Base-by-base conservation (phyloP, 2,888 invertebrate species). In the Petrophora chlorosata region DNA sequence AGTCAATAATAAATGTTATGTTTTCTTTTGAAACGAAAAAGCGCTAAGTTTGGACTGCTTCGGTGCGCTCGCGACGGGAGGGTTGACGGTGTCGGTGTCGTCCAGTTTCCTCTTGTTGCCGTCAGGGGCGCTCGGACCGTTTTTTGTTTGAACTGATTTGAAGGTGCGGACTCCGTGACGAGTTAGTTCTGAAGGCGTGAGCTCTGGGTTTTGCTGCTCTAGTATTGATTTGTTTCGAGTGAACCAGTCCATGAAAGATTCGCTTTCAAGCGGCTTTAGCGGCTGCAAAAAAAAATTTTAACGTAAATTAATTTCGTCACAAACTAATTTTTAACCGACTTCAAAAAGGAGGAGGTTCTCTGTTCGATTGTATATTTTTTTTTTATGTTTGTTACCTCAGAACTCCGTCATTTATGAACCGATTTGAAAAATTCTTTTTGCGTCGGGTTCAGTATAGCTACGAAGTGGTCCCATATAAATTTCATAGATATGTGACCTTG, bases 171-270 rank as follows among this genome's bases (percentile, higher is more conserved):
- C 85, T 3, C 91, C 92, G 3, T 89, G 74, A 49, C 92, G 92
- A 0, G 92, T 91, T 34, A 94, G 67, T 50, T 94, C 93, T 0
- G 87, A 76, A 0, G 89, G 78, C 3, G 85, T 83, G 7, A 92
- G 64, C 5, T 91, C 91, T 0, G 93, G 92, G 63, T 92, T 84
- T 61, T 93, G 91, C 30, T 80, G 79, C 62, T 92, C 90, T n/a
- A 94, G 68, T 7, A 72, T 61, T 2, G 82, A 61, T 67, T 92
- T 93, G 66, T 93, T 92, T 47, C 91, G 88, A 0, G 87, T 79
- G 56, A 91, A 93, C 94, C 94, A 94, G 19, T 88, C 85, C 13
- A 92, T 78, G 64, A 94, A 94, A 3, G 90, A 84, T 70, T 92
- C 91, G n/a, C 84, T 85, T 17, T 78, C 77, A 0, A 72, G 53